These are phyloP conservation scores for Mungos mungo DNA, from an alignment of 2,113 vertebrate species.

Conservation along the genomic window DNA sequence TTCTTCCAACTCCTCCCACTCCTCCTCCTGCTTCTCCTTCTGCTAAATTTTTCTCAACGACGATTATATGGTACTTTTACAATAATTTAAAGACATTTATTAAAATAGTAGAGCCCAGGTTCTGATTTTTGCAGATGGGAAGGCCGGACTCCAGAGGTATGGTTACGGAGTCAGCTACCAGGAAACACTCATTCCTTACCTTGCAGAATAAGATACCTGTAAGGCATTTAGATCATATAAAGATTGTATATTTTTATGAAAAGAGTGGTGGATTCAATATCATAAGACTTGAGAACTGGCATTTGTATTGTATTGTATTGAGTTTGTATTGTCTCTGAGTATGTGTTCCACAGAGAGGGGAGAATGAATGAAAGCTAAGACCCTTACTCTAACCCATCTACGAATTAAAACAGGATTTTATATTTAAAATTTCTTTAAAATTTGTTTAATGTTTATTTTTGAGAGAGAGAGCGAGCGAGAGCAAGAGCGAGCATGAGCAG, in stretches of 20 bases:
- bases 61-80: neutral
- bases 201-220: neutral
- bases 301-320: neutral
- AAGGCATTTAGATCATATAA: neutral
- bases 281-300: neutral
- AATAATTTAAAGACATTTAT: neutral
- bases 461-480: too few relatives aligned
- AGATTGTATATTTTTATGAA: neutral
- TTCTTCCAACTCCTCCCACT: neutral
- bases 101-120: neutral
- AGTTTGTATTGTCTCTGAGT: neutral
- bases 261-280: neutral
- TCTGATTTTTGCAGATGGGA: neutral
- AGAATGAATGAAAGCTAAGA: neutral
- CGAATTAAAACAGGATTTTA: slow-evolving; percentile 17
- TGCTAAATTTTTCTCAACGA: neutral
- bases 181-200: neutral
- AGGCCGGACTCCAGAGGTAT: neutral
- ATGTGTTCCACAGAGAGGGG: neutral
- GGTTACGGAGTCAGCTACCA: neutral
- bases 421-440: neutral
- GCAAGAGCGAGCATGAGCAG: too few relatives aligned
- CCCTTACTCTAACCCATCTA: neutral
- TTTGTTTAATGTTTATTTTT: too few relatives aligned
- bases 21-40: neutral